Evolutionary conservation across 1,140 invertebrate genomes (phyloP).

Genomic region (Drosophila carrolli): DNA sequence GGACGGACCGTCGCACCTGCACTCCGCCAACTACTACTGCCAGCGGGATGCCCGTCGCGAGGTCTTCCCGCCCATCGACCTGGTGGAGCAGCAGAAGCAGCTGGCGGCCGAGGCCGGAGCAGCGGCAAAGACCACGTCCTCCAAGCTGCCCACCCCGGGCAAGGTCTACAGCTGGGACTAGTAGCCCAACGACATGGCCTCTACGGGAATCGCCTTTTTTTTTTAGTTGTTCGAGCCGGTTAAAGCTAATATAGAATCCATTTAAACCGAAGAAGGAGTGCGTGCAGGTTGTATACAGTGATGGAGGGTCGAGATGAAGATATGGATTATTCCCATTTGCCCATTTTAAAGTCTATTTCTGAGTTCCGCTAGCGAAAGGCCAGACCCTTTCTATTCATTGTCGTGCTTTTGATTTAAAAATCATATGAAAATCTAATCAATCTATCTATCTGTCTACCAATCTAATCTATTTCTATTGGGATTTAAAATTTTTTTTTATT

Average conservation of each 20-base stretch:
- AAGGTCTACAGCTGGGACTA: conserved; percentile 86
- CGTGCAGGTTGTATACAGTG: neutral
- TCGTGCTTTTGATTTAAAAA: no score
- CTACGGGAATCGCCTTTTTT: conserved; percentile 6
- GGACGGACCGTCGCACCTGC: conserved; percentile 89
- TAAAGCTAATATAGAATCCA: conserved; percentile 59
- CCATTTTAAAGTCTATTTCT: neutral
- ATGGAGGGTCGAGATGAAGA: neutral
- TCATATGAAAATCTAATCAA: no score
- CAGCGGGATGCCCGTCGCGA: conserved; percentile 90
- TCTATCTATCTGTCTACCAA: no score
- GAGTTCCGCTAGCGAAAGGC: neutral
- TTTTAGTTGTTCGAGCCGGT: conserved; percentile 29
- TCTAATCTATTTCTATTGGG: no score
- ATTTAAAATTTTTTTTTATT: no score
- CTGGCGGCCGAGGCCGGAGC: conserved; percentile 35
- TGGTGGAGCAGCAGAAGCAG: conserved; percentile 84
- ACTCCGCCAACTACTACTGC: conserved; percentile 92
- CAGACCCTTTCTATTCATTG: no score
- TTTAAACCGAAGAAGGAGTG: conserved; percentile 9
- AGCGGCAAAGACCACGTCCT: conserved; percentile 28
- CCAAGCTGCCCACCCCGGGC: conserved; percentile 86
- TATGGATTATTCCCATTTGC: no score
- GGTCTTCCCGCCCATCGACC: conserved; percentile 88
- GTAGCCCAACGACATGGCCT: neutral